Percentiles rank a stretch among this genome's conserved stretches.
These are phyloP conservation scores for Tricholauxania praeusta DNA, from an alignment of 2,888 invertebrate species.

Conservation along the genomic window DNA sequence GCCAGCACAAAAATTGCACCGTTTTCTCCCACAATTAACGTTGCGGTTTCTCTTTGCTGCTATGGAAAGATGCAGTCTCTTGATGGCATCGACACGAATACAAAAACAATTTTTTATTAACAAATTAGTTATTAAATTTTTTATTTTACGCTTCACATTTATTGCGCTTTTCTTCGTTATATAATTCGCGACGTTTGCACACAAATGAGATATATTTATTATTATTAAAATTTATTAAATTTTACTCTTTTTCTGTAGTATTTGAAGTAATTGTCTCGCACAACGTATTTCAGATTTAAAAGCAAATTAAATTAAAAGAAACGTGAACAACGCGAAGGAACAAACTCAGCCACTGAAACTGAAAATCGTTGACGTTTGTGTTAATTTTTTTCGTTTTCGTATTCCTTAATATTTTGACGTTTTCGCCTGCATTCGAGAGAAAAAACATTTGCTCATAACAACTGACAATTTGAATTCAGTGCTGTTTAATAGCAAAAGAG, in stretches of 20 bases:
- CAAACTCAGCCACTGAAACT: conserved; percentile 8
- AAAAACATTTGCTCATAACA: too few species aligned
- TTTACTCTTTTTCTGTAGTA: background rate
- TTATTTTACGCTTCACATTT: background rate
- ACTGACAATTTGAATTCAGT: background rate
- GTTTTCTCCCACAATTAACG: background rate
- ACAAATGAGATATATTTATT: background rate
- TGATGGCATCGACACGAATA: conserved; percentile 13
- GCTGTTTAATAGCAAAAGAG: too few species aligned
- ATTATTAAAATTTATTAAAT: background rate
- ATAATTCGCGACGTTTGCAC: background rate
- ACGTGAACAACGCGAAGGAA: conserved; percentile 5
- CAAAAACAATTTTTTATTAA: conserved; percentile 15
- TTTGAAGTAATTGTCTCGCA: background rate
- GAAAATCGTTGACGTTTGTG: conserved; percentile 14
- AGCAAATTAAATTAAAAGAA: background rate
- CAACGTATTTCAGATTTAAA: conserved; percentile 12
- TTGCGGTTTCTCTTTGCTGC: conserved; percentile 1
- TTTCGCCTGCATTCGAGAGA: background rate
- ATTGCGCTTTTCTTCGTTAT: background rate
- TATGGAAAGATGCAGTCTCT: too few species aligned
- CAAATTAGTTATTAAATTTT: background rate
- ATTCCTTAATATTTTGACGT: background rate
- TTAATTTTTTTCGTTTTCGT: background rate
- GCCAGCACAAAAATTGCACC: conserved; percentile 11